phyloP scores from a whole-genome alignment of 2,797 vertebrate species.

The Lepus oiostolus region DNA sequence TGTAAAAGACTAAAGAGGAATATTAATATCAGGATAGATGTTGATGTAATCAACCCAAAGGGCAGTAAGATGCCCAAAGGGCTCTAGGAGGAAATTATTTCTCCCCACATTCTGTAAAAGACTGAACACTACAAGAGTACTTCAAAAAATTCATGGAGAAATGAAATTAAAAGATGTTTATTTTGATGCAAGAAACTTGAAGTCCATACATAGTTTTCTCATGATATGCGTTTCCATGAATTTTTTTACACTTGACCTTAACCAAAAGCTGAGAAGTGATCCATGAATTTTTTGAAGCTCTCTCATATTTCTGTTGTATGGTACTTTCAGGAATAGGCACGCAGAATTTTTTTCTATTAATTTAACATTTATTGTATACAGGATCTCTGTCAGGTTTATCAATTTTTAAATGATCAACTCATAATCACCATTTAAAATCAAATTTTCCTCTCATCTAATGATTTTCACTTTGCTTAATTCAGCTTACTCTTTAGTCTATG shows the following conservation, averaged over 20 bases:
- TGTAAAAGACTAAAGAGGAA: not conserved
- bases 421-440: constrained; percentile 60
- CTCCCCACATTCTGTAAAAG: not conserved
- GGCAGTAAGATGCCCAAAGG: not conserved
- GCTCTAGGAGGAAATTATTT: not conserved
- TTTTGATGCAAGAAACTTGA: too few relatives aligned
- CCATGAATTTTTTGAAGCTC: too few relatives aligned
- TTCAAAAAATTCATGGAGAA: too few relatives aligned
- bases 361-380: constrained; percentile 69
- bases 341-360: not conserved
- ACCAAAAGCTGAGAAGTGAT: too few relatives aligned
- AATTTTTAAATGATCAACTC: constrained; percentile 62
- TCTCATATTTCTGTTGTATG: not conserved
- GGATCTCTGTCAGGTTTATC: constrained; percentile 56
- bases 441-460: constrained; percentile 53
- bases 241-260: too few relatives aligned
- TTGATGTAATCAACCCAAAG: not conserved
- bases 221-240: too few relatives aligned
- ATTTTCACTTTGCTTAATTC: constrained; percentile 38
- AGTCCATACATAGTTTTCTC: too few relatives aligned
- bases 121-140: not conserved
- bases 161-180: too few relatives aligned
- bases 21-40: not conserved
- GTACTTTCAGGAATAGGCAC: not conserved
- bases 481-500: constrained; percentile 41